These are phyloP conservation scores for Phrynosoma platyrhinos DNA, from an alignment of 2,113 vertebrate genomes.

Conservation along the genomic window DNA sequence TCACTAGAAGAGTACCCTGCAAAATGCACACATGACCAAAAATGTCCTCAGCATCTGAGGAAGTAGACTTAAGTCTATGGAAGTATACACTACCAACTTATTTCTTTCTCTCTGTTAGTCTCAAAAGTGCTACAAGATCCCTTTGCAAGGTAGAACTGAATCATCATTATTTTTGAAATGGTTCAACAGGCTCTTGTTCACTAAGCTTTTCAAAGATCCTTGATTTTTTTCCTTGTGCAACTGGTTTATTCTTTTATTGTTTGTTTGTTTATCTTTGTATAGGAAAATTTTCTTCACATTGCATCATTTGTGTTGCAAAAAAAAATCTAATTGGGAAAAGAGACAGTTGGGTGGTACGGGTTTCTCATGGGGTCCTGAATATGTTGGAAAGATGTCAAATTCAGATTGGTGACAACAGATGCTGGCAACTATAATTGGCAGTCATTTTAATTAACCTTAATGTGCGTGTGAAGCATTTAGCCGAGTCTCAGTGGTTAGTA, in stretches of 20 bases:
- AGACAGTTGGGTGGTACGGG: not conserved
- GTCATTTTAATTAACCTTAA: conserved; percentile 23
- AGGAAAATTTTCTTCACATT: not conserved
- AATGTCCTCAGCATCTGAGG: too few relatives aligned
- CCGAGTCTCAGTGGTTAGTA: not conserved
- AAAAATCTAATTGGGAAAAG: too few relatives aligned
- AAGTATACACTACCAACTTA: too few relatives aligned
- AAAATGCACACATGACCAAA: too few relatives aligned
- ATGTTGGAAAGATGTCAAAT: not conserved
- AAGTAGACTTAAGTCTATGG: too few relatives aligned
- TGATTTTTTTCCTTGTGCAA: not conserved
- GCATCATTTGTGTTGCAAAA: not conserved
- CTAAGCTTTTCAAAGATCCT: not conserved
- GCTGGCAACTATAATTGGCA: not conserved
- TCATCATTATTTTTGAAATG: not conserved
- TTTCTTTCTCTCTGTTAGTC: too few relatives aligned
- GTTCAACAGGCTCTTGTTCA: not conserved
- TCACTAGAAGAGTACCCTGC: too few relatives aligned
- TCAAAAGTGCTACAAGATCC: too few relatives aligned
- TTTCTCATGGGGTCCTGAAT: not conserved
- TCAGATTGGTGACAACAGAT: not conserved
- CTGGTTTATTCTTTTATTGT: not conserved
- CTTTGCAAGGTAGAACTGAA: not conserved
- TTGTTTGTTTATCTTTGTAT: not conserved
- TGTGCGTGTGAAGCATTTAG: not conserved